These are phyloP conservation scores for Diarsia rubi DNA, from an alignment of 2,888 invertebrate species.

Conservation along the genomic window DNA sequence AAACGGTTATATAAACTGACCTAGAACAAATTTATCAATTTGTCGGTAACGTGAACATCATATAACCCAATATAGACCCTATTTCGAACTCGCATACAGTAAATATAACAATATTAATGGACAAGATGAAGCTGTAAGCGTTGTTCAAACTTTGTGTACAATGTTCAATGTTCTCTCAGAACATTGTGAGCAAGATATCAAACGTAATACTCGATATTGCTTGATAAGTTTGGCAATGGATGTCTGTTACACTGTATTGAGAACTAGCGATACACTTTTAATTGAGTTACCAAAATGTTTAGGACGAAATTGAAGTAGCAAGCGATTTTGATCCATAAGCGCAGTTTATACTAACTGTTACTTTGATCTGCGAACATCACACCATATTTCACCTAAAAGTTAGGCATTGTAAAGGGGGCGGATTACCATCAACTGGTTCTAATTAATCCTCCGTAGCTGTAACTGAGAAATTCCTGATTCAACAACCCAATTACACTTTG, in stretches of 20 bases:
- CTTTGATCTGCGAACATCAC: background rate
- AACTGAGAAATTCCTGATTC: background rate
- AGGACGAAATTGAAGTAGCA: background rate
- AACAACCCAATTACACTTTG: background rate
- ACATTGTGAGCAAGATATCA: slow-evolving; percentile 79
- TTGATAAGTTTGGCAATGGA: slow-evolving; percentile 74
- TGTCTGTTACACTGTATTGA: slow-evolving; percentile 69
- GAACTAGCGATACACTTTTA: background rate
- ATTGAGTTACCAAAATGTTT: background rate
- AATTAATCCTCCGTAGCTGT: background rate
- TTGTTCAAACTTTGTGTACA: slow-evolving; percentile 71
- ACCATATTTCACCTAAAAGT: background rate
- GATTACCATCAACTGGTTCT: background rate
- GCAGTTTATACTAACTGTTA: background rate
- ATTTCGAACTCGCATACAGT: slow-evolving; percentile 44
- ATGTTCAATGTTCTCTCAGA: slow-evolving; percentile 69
- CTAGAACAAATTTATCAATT: slow-evolving; percentile 62
- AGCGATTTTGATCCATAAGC: background rate
- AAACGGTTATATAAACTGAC: slow-evolving; percentile 18
- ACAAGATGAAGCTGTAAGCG: slow-evolving; percentile 72
- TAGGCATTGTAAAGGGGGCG: background rate
- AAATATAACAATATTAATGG: slow-evolving; percentile 72
- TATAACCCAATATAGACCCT: slow-evolving; percentile 43
- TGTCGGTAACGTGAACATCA: slow-evolving; percentile 51
- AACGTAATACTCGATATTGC: slow-evolving; percentile 73